phyloP scores from a whole-genome alignment of 2,888 invertebrate genomes.

The Sesia apiformis region DNA sequence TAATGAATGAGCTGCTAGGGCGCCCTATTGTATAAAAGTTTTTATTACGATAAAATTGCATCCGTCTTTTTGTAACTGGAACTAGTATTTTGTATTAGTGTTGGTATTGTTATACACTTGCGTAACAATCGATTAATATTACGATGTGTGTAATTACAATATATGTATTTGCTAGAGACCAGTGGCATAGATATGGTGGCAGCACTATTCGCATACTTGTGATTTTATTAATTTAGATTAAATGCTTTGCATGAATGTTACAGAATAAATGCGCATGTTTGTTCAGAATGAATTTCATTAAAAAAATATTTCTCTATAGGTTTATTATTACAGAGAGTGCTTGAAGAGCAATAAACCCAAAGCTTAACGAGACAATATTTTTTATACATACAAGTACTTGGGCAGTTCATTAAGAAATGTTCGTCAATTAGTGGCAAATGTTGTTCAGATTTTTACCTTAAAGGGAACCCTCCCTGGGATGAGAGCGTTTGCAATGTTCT shows the following conservation, averaged over 20 bases:
- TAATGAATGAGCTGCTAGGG: conserved; percentile 50
- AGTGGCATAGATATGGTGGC: too few species aligned
- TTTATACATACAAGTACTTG: too few species aligned
- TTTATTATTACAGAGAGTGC: too few species aligned
- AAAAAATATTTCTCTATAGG: too few species aligned
- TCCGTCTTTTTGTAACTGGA: conserved; percentile 26
- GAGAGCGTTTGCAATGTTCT: conserved; percentile 34
- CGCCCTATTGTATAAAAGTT: conserved; percentile 50
- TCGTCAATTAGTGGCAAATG: conserved; percentile 46
- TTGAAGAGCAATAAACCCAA: too few species aligned
- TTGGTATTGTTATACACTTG: conserved; percentile 36
- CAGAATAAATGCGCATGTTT: too few species aligned
- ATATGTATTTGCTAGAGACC: too few species aligned
- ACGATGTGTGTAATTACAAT: conserved; percentile 51
- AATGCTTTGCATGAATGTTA: too few species aligned
- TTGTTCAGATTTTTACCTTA: conserved; percentile 36
- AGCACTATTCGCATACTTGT: too few species aligned
- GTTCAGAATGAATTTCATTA: too few species aligned
- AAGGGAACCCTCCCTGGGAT: conserved; percentile 44
- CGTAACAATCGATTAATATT: conserved; percentile 55
- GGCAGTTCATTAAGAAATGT: conserved; percentile 14
- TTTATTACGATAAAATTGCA: conserved; percentile 57
- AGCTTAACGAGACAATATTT: too few species aligned
- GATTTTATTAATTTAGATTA: too few species aligned
- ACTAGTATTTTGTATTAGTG: conserved; percentile 20